Conservation (phyloP, 2,797 vertebrate species). For the Tapera naevia region DNA sequence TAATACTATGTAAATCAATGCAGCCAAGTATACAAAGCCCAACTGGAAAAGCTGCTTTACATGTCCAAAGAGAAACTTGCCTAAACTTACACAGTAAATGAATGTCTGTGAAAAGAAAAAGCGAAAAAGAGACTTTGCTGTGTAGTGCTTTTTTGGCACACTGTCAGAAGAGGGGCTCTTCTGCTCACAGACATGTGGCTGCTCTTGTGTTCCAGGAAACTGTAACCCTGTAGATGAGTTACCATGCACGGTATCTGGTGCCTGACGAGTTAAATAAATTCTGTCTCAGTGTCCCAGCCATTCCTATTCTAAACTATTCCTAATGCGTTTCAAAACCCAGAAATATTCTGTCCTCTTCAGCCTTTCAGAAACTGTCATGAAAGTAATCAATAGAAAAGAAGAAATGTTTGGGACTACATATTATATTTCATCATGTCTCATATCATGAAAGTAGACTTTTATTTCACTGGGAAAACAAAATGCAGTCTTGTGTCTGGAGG, state of each 20-base stretch:
- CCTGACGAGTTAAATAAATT: not conserved
- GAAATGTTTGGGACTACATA: not conserved
- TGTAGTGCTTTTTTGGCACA: not conserved
- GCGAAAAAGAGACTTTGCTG: not conserved
- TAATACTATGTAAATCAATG: constrained; percentile 8
- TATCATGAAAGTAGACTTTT: not conserved
- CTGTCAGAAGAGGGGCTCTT: not conserved
- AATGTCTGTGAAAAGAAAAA: not conserved
- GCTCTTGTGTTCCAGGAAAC: not conserved
- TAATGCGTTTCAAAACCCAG: not conserved
- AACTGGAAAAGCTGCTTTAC: not conserved
- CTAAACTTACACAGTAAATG: not conserved
- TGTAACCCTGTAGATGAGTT: not conserved
- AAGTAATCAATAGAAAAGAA: not conserved
- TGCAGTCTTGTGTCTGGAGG: constrained; percentile 13
- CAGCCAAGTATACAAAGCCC: not conserved
- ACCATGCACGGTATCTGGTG: not conserved
- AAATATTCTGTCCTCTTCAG: constrained; percentile 16
- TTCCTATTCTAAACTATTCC: not conserved
- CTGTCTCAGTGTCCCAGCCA: not conserved
- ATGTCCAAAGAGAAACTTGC: not conserved
- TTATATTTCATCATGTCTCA: not conserved
- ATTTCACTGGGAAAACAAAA: constrained; percentile 39
- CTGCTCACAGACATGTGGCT: not conserved
- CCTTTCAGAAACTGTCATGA: constrained; percentile 24